Percentiles rank a stretch among this genome's conserved stretches.
phyloP scores from a whole-genome alignment of 2,113 vertebrate species.

The Lophotis ruficrista region DNA sequence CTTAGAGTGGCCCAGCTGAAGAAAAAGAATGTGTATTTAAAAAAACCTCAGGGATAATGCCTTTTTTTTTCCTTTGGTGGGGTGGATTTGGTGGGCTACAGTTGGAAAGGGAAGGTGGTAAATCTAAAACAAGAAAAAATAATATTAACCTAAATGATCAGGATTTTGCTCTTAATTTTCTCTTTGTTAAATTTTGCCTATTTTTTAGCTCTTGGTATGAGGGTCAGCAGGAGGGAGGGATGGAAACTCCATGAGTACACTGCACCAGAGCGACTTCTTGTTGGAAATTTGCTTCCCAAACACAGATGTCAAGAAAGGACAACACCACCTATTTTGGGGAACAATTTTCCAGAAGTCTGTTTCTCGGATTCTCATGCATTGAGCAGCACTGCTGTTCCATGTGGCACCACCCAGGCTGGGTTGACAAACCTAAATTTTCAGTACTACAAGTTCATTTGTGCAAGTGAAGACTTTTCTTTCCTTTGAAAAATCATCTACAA shows the following conservation, averaged over 20 bases:
- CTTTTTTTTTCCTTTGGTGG: background rate
- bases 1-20: background rate
- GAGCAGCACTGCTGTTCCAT: background rate
- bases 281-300: background rate
- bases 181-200: background rate
- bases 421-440: background rate
- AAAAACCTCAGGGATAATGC: background rate
- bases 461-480: background rate
- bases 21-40: background rate
- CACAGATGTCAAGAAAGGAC: background rate
- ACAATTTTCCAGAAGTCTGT: background rate
- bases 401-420: fast-evolving
- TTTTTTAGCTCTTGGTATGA: background rate
- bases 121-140: background rate
- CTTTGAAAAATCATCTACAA: background rate
- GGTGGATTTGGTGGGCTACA: background rate
- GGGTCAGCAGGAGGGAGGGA: background rate
- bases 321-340: background rate
- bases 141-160: background rate
- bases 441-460: background rate
- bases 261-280: background rate
- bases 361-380: background rate
- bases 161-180: background rate
- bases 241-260: background rate
- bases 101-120: background rate